phyloP scores from a whole-genome alignment of 2,888 invertebrate species.

The Diloba caeruleocephala region DNA sequence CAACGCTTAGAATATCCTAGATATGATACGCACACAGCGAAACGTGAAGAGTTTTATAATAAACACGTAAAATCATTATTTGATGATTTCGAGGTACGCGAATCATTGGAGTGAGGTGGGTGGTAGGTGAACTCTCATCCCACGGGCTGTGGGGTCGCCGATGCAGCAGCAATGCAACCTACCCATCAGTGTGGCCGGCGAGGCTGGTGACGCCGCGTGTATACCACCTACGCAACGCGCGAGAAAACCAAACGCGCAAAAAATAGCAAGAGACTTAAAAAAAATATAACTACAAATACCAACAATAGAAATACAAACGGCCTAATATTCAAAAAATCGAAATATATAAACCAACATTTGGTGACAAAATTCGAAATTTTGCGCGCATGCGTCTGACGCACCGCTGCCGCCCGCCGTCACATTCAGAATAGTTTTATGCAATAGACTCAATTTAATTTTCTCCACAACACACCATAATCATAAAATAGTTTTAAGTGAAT shows the following conservation, averaged over 20 bases:
- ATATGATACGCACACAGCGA: conserved; percentile 41
- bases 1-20: conserved; percentile 58
- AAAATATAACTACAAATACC: conserved; percentile 57
- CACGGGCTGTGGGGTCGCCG: conserved; percentile 64
- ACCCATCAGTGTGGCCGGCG: conserved; percentile 87
- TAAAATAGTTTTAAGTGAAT: conserved; percentile 85
- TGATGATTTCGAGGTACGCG: conserved; percentile 86
- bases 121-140: conserved; percentile 69
- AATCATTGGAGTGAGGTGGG: conserved; percentile 78
- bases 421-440: conserved; percentile 88
- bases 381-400: conserved; percentile 84
- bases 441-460: conserved; percentile 84
- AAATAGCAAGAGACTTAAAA: conserved; percentile 54
- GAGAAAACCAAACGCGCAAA: conserved; percentile 75
- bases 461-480: conserved; percentile 77
- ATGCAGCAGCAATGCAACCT: conserved; percentile 82
- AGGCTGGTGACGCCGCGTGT: conserved; percentile 86
- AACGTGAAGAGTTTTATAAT: conserved; percentile 79
- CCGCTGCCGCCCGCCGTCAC: conserved; percentile 83
- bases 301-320: conserved; percentile 61
- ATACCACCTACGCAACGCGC: conserved; percentile 86
- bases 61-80: conserved; percentile 88
- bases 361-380: conserved; percentile 82
- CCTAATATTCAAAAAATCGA: conserved; percentile 71
- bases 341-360: conserved; percentile 81